These are phyloP conservation scores for Scaptomyza cyrtandrae DNA, from an alignment of 2,888 invertebrate genomes.

Conservation along the genomic window DNA sequence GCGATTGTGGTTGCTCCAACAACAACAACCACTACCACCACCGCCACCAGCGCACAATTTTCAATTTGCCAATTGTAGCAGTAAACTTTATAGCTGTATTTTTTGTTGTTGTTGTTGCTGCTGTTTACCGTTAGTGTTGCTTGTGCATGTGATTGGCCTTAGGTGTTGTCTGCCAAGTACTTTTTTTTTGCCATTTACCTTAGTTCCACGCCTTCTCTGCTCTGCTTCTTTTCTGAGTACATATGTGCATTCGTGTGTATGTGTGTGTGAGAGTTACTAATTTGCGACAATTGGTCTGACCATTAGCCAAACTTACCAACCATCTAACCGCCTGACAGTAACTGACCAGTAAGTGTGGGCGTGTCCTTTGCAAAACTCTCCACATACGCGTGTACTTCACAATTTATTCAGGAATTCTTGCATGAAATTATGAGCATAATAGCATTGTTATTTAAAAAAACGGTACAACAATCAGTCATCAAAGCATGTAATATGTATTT, in stretches of 20 bases:
- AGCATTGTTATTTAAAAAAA: constrained; percentile 37
- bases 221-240: constrained; percentile 5
- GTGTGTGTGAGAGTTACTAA: constrained; percentile 54
- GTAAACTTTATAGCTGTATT: constrained; percentile 74
- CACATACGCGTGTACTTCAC: constrained; percentile 28
- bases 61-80: constrained; percentile 81
- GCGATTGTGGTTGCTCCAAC: constrained; percentile 19
- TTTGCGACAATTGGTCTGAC: constrained; percentile 78
- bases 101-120: constrained; percentile 21
- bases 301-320: constrained; percentile 55
- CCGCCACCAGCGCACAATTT: constrained; percentile 70
- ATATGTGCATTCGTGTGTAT: constrained; percentile 12
- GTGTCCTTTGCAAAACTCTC: constrained; percentile 48
- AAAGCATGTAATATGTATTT: constrained; percentile 16
- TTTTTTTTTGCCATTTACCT: constrained; percentile 44
- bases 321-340: constrained; percentile 14
- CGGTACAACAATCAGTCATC: constrained; percentile 38
- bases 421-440: constrained; percentile 61
- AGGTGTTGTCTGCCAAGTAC: constrained; percentile 66
- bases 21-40: constrained; percentile 24
- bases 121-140: constrained; percentile 64
- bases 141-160: constrained; percentile 72
- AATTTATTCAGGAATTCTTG: constrained; percentile 69
- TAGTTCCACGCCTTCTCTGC: constrained; percentile 3
- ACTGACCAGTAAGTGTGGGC: constrained; percentile 50